Base-by-base conservation (phyloP, 2,113 vertebrate genomes). In the Albula glossodonta region DNA sequence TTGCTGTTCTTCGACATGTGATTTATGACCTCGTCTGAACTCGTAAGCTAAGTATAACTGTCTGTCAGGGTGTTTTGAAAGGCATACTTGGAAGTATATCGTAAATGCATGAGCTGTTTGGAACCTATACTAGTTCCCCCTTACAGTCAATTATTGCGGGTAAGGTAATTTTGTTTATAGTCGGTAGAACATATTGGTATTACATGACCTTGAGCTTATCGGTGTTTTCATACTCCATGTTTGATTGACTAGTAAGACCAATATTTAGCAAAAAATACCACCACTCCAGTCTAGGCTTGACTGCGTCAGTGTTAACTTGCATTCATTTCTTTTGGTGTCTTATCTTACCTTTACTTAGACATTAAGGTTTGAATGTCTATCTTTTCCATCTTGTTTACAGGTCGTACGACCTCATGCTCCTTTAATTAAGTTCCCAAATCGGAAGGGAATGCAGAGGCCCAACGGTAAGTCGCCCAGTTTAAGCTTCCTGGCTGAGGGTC, bases 391-490 rank as follows among this genome's bases (percentile, higher is more conserved):
- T 48, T 53, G 56, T 57, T 87, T n/a, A 83, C 91, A 96, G 95
- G 94, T 87, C 88, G 88, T 96, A 12, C 91, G 93, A 85, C 95
- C 95, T 88, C 95, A 91, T 83, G 74, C 93, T 22, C 95, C 95
- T 51, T 90, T 95, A 84, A 96, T 96, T n/a, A 96, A 94, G 89
- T 96, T 96, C 83, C 95, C 95, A n/a, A 92, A 91, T 60, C 93
- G 95, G 81, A 86, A 89, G 1, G 90, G 78, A 1, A 0, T 89
- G 0, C 83, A 90, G 13, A 94, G 78, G 81, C 94, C 94, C 22
- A 95, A 92, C 25, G 94, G 95, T 96, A 80, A 95, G 94, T 86
- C 31, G 31, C 31, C 31, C 31, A 41, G 31, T 41, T 41, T 41
- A 41, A 41, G 31, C 31, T 41, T 41, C 31, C 31, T 41, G 31